phyloP scores from a whole-genome alignment of 2,888 invertebrate genomes.

The Philopedon plagiatum region DNA sequence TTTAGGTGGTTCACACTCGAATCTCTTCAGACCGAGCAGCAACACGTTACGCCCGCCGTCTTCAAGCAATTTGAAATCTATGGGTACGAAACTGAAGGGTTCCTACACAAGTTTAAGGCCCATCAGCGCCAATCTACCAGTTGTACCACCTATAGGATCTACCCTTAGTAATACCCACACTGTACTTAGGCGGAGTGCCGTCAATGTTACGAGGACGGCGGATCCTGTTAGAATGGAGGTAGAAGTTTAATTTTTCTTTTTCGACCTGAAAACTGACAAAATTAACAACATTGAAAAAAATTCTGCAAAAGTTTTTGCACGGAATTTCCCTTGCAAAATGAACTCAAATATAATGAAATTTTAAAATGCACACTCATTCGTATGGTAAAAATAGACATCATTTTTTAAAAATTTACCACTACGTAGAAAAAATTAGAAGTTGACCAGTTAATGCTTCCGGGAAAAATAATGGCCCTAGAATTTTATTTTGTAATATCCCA shows the following conservation, averaged over 20 bases:
- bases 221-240: not conserved
- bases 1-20: constrained; percentile 53
- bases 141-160: constrained; percentile 57
- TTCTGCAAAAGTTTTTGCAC: too few species aligned
- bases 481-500: too few species aligned
- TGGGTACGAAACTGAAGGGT: constrained; percentile 62
- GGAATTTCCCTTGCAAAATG: too few species aligned
- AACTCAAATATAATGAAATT: too few species aligned
- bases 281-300: too few species aligned
- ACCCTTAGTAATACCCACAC: constrained; percentile 50
- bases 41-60: constrained; percentile 31
- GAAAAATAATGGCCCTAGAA: too few species aligned
- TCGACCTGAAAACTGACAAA: too few species aligned
- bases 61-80: constrained; percentile 60
- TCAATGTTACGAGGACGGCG: not conserved
- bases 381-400: too few species aligned
- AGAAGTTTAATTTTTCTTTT: not conserved
- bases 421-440: not conserved
- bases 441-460: too few species aligned
- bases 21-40: constrained; percentile 48
- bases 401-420: not conserved
- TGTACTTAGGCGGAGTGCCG: constrained; percentile 36
- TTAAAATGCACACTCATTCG: too few species aligned
- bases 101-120: constrained; percentile 65
- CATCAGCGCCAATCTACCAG: constrained; percentile 61